These are phyloP conservation scores for Dusona sp. DNA, from an alignment of 2,888 invertebrate species.

Conservation along the genomic window DNA sequence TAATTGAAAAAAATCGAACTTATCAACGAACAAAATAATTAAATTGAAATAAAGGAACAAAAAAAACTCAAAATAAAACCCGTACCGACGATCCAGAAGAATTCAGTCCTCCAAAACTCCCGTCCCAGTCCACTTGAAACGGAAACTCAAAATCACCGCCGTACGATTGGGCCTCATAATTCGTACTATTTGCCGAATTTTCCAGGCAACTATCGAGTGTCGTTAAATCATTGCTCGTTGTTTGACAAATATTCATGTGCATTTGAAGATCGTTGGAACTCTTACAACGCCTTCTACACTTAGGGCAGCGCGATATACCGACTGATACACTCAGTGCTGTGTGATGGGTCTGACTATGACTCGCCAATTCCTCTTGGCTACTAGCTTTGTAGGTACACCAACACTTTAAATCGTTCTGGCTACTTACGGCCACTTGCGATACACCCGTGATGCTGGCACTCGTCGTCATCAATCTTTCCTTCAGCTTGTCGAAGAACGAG, in stretches of 20 bases:
- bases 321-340: constrained; percentile 83
- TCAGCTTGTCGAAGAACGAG: constrained; percentile 93
- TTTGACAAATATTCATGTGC: constrained; percentile 90
- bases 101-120: constrained; percentile 78
- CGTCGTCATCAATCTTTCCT: constrained; percentile 90
- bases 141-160: constrained; percentile 81
- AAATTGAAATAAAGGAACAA: constrained; percentile 66
- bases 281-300: constrained; percentile 94
- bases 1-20: constrained; percentile 44
- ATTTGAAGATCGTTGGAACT: constrained; percentile 91
- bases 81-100: constrained; percentile 82
- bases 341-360: constrained; percentile 82
- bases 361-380: constrained; percentile 80
- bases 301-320: constrained; percentile 93
- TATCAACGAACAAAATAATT: constrained; percentile 51
- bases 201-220: constrained; percentile 76
- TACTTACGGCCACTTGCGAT: constrained; percentile 93
- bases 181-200: constrained; percentile 73
- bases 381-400: constrained; percentile 83
- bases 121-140: constrained; percentile 81
- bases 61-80: constrained; percentile 62
- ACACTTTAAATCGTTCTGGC: constrained; percentile 85
- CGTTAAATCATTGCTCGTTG: constrained; percentile 70
- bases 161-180: constrained; percentile 77
- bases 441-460: constrained; percentile 86